Evolutionary conservation across 1,140 invertebrate species (phyloP).

Genomic region (Nasonia longicornis): DNA sequence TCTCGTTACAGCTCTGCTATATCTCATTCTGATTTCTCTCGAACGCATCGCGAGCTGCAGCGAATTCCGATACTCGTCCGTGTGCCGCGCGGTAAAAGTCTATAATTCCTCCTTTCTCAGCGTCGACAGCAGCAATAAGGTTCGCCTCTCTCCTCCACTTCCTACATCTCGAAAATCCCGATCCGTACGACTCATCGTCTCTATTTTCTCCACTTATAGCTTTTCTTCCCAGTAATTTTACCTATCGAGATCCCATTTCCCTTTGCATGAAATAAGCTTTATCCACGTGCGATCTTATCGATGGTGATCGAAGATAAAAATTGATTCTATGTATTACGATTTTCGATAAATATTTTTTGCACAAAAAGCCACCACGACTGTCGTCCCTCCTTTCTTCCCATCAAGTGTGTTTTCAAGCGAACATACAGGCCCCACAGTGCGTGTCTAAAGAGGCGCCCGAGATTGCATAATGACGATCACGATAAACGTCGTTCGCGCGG

Average conservation of each 20-base stretch:
- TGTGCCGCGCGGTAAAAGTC: background rate
- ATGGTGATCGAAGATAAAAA: no score
- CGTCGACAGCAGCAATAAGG: background rate
- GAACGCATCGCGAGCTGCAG: background rate
- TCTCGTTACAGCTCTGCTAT: background rate
- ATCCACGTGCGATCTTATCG: background rate
- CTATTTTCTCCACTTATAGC: background rate
- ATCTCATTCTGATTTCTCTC: background rate
- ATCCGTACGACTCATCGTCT: background rate
- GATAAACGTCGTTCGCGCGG: conserved; percentile 21
- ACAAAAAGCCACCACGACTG: no score
- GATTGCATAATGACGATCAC: conserved; percentile 28
- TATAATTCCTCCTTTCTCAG: background rate
- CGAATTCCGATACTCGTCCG: background rate
- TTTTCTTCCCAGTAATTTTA: background rate
- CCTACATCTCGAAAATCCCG: background rate
- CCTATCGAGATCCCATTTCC: background rate
- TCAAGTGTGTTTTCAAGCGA: no score
- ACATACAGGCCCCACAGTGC: background rate
- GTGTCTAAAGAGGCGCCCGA: background rate
- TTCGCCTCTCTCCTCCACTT: background rate
- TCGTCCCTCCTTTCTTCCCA: no score
- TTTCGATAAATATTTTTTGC: no score
- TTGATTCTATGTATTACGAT: no score
- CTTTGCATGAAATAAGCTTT: background rate